Evolutionary conservation across 2,797 vertebrate species (phyloP).

Genomic region (Poeciliopsis turneri): DNA sequence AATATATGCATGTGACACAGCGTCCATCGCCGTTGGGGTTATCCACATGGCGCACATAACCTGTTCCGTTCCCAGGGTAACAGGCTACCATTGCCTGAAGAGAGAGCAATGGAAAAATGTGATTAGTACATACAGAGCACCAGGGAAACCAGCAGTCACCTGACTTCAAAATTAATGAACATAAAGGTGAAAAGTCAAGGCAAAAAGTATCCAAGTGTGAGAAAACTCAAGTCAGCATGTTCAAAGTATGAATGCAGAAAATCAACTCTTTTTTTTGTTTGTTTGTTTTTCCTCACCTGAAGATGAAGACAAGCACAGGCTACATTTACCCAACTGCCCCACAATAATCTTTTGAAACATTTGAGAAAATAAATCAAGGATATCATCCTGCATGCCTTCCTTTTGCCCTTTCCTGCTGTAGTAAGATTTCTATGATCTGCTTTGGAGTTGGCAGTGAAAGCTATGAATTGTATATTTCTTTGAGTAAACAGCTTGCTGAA

Average conservation of each 20-base stretch:
- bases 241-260: background rate
- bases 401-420: conserved; percentile 63
- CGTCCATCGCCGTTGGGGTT: conserved; percentile 95
- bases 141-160: conserved; percentile 7
- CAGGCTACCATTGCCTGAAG: conserved; percentile 95
- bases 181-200: background rate
- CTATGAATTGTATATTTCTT: conserved; percentile 60
- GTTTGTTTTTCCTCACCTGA: conserved; percentile 34
- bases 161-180: background rate
- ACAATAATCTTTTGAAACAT: conserved; percentile 56
- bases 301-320: conserved; percentile 7
- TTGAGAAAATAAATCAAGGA: conserved; percentile 66
- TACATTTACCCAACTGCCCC: conserved; percentile 37
- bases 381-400: conserved; percentile 65
- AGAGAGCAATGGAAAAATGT: conserved; percentile 28
- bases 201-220: background rate
- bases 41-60: conserved; percentile 95
- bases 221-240: background rate
- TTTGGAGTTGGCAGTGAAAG: conserved; percentile 67
- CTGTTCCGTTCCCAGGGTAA: conserved; percentile 94
- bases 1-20: conserved; percentile 98
- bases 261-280: background rate
- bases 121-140: conserved; percentile 45
- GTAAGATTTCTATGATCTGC: conserved; percentile 60
- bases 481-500: conserved; percentile 50